Evolutionary conservation across 2,797 vertebrate species (phyloP).

Genomic region (Urophycis tenuis): DNA sequence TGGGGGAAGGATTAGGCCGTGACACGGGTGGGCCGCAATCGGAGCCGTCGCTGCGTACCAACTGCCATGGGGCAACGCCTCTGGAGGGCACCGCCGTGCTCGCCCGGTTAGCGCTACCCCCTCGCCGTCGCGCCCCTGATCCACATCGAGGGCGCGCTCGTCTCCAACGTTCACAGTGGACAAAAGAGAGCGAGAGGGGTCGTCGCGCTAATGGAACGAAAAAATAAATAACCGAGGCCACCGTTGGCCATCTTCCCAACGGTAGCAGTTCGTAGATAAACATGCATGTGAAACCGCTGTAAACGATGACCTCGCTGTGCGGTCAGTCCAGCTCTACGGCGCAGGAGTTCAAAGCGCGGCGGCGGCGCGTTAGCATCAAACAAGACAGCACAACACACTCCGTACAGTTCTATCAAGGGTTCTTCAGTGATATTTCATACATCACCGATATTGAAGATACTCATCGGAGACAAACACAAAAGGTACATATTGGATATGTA

Average conservation of each 20-base stretch:
- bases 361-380: too few species aligned
- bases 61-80: slow-evolving; percentile 57
- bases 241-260: not conserved
- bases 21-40: slow-evolving; percentile 50
- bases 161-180: slow-evolving; percentile 39
- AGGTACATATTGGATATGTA: too few species aligned
- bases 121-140: slow-evolving; percentile 44
- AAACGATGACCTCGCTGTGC: too few species aligned
- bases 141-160: slow-evolving; percentile 47
- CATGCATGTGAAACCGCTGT: not conserved
- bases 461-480: too few species aligned
- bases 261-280: not conserved
- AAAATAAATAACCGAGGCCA: slow-evolving; percentile 17
- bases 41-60: slow-evolving; percentile 64
- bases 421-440: too few species aligned
- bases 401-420: too few species aligned
- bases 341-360: too few species aligned
- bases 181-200: slow-evolving; percentile 34
- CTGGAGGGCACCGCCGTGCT: slow-evolving; percentile 62
- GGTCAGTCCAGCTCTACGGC: too few species aligned
- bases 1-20: slow-evolving; percentile 45
- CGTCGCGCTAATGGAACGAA: slow-evolving; percentile 37
- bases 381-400: too few species aligned
- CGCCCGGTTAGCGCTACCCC: slow-evolving; percentile 59
- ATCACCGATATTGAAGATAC: too few species aligned